Evolutionary conservation across 2,113 vertebrate genomes (phyloP).

Genomic region (Pollimyrus isidori): DNA sequence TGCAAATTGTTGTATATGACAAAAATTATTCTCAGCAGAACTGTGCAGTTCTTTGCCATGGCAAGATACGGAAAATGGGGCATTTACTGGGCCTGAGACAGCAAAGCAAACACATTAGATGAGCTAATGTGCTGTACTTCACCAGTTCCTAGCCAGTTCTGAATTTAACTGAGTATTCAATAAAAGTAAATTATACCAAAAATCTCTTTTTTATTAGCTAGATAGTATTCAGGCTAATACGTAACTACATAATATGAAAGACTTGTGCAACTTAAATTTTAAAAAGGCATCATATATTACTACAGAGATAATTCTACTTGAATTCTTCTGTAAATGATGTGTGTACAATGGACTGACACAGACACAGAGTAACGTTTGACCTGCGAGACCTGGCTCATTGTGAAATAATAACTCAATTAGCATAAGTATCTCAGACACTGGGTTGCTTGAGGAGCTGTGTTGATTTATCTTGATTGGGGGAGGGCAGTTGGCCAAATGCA

Average conservation of each 20-base stretch:
- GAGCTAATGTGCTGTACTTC: neutral
- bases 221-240: neutral
- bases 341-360: neutral
- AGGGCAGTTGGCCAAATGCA: conserved; percentile 3
- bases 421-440: neutral
- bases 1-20: neutral
- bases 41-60: neutral
- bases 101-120: neutral
- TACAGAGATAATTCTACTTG: neutral
- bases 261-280: neutral
- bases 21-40: neutral
- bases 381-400: neutral
- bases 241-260: neutral
- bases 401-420: conserved; percentile 6
- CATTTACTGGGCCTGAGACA: neutral
- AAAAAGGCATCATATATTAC: neutral
- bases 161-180: neutral
- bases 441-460: conserved; percentile 1
- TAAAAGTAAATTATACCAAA: neutral
- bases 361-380: neutral
- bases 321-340: neutral
- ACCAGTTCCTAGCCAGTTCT: neutral
- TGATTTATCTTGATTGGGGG: conserved; percentile 11
- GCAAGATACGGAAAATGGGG: neutral
- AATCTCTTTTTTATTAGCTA: neutral